Base-by-base conservation (phyloP, 2,888 invertebrate genomes). In the Mesopsocus fuscifrons region DNA sequence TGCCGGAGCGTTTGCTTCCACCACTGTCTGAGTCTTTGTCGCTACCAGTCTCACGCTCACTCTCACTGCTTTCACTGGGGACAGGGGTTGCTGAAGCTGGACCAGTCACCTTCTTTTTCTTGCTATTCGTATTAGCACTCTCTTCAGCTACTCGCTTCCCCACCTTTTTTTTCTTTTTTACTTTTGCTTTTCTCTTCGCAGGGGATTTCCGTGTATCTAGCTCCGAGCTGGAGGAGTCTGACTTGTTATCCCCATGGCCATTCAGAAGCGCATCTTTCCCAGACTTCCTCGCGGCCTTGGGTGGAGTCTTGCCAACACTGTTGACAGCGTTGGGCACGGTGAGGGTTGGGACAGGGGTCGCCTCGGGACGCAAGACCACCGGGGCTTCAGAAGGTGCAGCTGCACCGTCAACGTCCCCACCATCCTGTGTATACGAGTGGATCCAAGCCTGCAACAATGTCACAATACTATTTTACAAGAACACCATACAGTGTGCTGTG, bases 191-290 rank as follows among this genome's bases (percentile, higher is more conserved):
- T 59, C 78, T 64, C 51, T 71, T 72, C 1, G 69, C 68, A 18
- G 69, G 69, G 56, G 70, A 59, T 59, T 68, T 64, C 49, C 66
- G 56, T 23, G 34, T 21, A 50, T 72, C 74, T 45, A 67, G 69
- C 54, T 73, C 74, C 34, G 72, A 72, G 67, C 78, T 69, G 52
- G 79, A 80, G 53, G 77, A 74, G 53, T 74, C 73, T 15, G 61
- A 51, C 61, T 67, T 51, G n/a, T 46, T 53, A 53, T 64, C 60
- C 41, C 61, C 62, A 50, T 68, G 68, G 11, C 68, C 68, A 47
- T 38, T 22, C 23, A 20, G 21, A 15, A 31, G 16, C 17, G 34
- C 8, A 13, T 52, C 52, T 47, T 52, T 52, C 4, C 46, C 47
- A 23, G 42, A 38, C 46, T 51, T 53, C 4, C 49, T 41, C 15